Evolutionary conservation across 1,140 invertebrate genomes (phyloP).

Genomic region (Magallana ariakensis): DNA sequence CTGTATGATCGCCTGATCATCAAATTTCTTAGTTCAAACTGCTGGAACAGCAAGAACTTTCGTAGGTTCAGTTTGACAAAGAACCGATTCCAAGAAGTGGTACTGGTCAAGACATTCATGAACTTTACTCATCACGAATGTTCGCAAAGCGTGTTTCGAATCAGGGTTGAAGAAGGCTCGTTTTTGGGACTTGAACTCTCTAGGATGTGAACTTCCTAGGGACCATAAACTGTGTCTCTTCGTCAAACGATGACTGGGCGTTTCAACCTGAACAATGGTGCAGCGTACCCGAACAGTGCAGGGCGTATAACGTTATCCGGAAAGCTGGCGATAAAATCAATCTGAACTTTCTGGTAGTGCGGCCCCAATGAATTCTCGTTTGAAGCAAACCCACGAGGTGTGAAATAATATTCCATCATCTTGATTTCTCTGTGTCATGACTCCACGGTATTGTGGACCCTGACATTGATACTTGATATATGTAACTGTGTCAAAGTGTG

Average conservation of each 20-base stretch:
- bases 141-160: too few species aligned
- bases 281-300: background rate
- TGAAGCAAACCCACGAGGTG: background rate
- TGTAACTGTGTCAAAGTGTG: slow-evolving; percentile 10
- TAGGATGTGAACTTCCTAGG: background rate
- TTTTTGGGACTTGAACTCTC: background rate
- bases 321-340: background rate
- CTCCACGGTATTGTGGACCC: background rate
- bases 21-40: background rate
- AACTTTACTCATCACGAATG: background rate
- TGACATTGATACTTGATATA: slow-evolving; percentile 2
- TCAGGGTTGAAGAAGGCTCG: background rate
- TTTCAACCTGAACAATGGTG: background rate
- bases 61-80: background rate
- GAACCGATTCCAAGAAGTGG: background rate
- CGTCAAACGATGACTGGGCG: background rate
- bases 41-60: background rate
- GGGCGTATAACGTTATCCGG: background rate
- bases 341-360: background rate
- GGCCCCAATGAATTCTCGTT: background rate
- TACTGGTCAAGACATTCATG: background rate
- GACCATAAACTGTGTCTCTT: background rate
- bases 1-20: slow-evolving; percentile 14
- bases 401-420: slow-evolving; percentile 34
- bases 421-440: background rate